Conservation (phyloP, 2,797 vertebrate species). For the Australoheros facetus region DNA sequence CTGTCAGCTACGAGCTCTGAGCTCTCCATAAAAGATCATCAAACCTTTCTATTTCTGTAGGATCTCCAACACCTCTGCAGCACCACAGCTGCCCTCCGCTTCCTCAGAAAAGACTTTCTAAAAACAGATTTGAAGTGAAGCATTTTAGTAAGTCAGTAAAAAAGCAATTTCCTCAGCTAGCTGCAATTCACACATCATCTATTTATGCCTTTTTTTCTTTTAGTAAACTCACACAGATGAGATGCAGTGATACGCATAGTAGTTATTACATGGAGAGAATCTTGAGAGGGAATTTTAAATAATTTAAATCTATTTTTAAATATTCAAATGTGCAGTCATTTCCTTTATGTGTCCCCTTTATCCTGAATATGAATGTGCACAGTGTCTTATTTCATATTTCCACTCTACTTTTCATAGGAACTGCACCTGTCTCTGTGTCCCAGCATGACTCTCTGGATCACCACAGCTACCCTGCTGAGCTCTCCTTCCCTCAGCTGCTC, state of each 20-base stretch:
- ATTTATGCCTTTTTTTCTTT: not conserved
- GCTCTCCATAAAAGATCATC: not conserved
- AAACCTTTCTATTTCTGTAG: conserved; percentile 80
- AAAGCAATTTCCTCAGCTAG: not conserved
- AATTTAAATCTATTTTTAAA: not conserved
- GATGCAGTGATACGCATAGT: not conserved
- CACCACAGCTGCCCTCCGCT: conserved; percentile 82
- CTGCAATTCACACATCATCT: not conserved
- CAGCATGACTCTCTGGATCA: conserved; percentile 89
- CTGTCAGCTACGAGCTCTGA: not conserved
- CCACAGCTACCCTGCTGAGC: conserved; percentile 81
- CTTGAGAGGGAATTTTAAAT: not conserved
- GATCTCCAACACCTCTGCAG: conserved; percentile 89
- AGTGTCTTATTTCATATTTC: not conserved
- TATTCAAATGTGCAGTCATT: not conserved
- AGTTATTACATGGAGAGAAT: not conserved
- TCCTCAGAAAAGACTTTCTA: conserved; percentile 88
- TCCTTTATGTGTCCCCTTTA: not conserved
- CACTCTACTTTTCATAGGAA: not conserved
- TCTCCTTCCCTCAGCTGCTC: conserved; percentile 82
- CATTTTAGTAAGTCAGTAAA: not conserved
- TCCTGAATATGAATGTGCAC: not conserved
- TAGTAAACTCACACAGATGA: not conserved
- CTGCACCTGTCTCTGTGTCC: conserved; percentile 88
- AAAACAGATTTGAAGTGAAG: conserved; percentile 20